Percentiles rank a stretch among this genome's conserved stretches.
Conservation (phyloP, 2,888 invertebrate species). For the Mantis religiosa region DNA sequence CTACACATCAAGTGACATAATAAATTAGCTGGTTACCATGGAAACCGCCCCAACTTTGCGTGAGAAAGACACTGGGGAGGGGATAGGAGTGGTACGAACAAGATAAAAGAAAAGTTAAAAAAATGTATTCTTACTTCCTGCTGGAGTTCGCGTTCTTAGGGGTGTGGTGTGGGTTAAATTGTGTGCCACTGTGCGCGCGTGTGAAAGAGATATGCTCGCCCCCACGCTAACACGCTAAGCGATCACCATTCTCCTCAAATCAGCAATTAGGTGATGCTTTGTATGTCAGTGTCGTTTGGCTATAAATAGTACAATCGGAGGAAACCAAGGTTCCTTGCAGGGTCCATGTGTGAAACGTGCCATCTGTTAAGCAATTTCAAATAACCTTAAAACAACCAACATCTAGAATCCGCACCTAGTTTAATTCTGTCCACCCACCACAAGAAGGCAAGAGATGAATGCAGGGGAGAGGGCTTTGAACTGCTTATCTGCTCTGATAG, state of each 20-base stretch:
- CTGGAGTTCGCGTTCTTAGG: conserved; percentile 6
- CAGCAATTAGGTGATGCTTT: not conserved
- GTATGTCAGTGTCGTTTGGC: not conserved
- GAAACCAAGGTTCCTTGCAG: too few species aligned
- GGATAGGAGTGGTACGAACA: not conserved
- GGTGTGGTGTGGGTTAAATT: conserved; percentile 14
- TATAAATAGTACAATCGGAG: not conserved
- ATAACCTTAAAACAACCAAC: too few species aligned
- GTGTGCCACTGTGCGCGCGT: not conserved
- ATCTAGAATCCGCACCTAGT: too few species aligned
- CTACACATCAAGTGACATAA: conserved; percentile 33
- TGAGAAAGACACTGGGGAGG: conserved; percentile 18
- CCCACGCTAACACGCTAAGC: not conserved
- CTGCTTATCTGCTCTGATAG: too few species aligned
- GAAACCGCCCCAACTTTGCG: conserved; percentile 25
- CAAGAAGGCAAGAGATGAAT: too few species aligned
- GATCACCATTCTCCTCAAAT: not conserved
- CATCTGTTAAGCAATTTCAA: too few species aligned
- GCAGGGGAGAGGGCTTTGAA: too few species aligned
- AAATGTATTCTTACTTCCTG: conserved; percentile 23
- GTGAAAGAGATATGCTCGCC: conserved; percentile 1
- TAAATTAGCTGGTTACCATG: conserved; percentile 31
- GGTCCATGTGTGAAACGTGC: too few species aligned
- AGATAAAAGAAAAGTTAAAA: conserved; percentile 26
- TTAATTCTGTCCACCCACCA: too few species aligned